Evolutionary conservation across 1,140 invertebrate genomes (phyloP).

Genomic region (Ceratosolen fusciceps): DNA sequence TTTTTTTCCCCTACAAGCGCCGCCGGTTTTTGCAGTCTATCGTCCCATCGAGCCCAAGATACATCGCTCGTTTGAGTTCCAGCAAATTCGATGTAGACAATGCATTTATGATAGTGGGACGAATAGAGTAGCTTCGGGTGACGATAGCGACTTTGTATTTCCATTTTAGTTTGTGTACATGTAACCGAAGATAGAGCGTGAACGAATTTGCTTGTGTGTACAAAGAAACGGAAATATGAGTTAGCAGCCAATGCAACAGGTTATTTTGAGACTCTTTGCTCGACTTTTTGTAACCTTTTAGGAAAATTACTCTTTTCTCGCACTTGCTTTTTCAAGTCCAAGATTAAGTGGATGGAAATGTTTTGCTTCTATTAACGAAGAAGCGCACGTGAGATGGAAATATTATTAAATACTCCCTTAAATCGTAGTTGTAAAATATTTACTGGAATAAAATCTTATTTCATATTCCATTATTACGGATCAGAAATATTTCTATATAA

Average conservation of each 20-base stretch:
- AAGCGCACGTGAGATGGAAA: too few relatives aligned
- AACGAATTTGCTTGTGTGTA: neutral
- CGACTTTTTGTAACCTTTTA: neutral
- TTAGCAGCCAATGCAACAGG: constrained; percentile 9
- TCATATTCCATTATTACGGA: too few relatives aligned
- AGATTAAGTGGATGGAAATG: too few relatives aligned
- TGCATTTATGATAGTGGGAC: constrained; percentile 10
- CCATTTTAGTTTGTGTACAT: neutral
- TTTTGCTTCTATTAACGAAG: too few relatives aligned
- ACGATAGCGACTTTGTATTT: neutral
- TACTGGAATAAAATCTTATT: too few relatives aligned
- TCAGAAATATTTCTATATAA: too few relatives aligned
- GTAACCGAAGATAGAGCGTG: neutral
- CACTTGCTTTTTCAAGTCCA: neutral
- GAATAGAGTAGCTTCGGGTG: neutral
- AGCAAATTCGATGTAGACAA: neutral
- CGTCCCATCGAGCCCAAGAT: neutral
- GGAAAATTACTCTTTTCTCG: neutral
- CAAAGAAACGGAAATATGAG: neutral
- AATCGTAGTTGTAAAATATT: too few relatives aligned
- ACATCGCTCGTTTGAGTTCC: too few relatives aligned
- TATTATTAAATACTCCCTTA: too few relatives aligned
- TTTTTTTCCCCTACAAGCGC: too few relatives aligned
- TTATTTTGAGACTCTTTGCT: neutral
- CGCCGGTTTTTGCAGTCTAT: too few relatives aligned